Base-by-base conservation (phyloP, 2,888 invertebrate genomes). In the Bhutanitis thaidina region DNA sequence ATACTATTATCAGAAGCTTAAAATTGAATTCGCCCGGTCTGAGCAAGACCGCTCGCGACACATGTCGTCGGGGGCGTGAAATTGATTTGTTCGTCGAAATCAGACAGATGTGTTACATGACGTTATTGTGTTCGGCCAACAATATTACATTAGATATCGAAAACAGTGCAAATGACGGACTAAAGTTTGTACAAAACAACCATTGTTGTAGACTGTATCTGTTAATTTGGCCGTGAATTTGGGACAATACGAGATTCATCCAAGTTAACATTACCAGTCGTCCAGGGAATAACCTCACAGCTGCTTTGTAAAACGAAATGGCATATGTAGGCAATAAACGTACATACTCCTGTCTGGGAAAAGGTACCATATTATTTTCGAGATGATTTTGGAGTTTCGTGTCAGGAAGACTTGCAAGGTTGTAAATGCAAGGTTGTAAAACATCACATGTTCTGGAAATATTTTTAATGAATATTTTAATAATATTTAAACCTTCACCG, bases 11-110 rank as follows among this genome's bases (percentile, higher is more conserved):
- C 27, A 40, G 27, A 36, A 36, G n/a, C 13, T 36, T n/a, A 0
- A 12, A 37, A 45, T 37, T 30, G 45, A 15, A 16, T 45, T 37
- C 45, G 41, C 13, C 13, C 27, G 12, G 9, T 30, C 29, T 40
- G 14, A 7, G 25, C n/a, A 38, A 41, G 16, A 46, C 9, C 9
- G 29, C 41, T 43, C 36, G 43, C 35, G 52, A 37, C 52, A 50
- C 46, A 54, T 56, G 59, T 55, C 55, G 46, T 49, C 41, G 41
- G 55, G 58, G 55, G 69, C 74, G 70, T 77, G 69, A 73, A 77
- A 79, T 79, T 71, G 71, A 77, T 74, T 71, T 59, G 59, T 43
- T 53, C 55, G 59, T 56, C 59, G 55, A 57, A 60, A 48, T 45
- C 44, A 37, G 58, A 53, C 79, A 78, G 71, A 77, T 77, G 75